Base-by-base conservation (phyloP, 2,888 invertebrate species). In the Dryobotodes eremita region DNA sequence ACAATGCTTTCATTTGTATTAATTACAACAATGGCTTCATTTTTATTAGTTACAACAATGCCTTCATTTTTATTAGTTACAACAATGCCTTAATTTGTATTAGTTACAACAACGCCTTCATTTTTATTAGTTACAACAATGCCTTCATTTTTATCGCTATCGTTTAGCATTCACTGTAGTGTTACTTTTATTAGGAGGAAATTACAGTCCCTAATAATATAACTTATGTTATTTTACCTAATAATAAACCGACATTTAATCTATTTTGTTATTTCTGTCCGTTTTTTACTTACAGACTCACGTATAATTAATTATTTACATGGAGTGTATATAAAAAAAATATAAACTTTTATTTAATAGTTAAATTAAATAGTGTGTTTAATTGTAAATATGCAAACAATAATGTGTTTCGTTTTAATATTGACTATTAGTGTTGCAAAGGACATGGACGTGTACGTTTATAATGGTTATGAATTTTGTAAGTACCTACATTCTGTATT, bases 401-500 rank as follows among this genome's bases (percentile, higher is more conserved):
- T 36, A 0, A 15, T 77, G 48, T 48, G 2, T 48, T 48, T 77
- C 13, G 15, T 77, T 36, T n/a, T 76, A n/a, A 36, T 76, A 11
- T 15, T 77, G n/a, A 48, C 15, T 59, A 11, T 48, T 4, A 36
- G n/a, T 75, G 57, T 10, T 15, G 75, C 48, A 3, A 10, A 6
- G 13, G 31, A 48, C 0, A 31, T 48, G 20, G 10, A 57, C 3
- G n/a, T 75, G 7, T 75, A 57, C 4, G 15, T 75, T 10, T 75
- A 48, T 20, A 36, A 20, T 15, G n/a, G 20, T 1, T 7, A 20
- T 20, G 75, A 77, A 2, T 77, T 15, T 36, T 48, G 75, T 75
- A 55, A 75, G 75, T 74, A 74, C 17, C 61, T 26, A 17, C 17
- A 46, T 11, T 46, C 11, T 46, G 46, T 61, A 20, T 26, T 61